Percentiles rank a stretch among this genome's conserved stretches.
Evolutionary conservation across 2,113 vertebrate species (phyloP).

Genomic region (Gadus macrocephalus): DNA sequence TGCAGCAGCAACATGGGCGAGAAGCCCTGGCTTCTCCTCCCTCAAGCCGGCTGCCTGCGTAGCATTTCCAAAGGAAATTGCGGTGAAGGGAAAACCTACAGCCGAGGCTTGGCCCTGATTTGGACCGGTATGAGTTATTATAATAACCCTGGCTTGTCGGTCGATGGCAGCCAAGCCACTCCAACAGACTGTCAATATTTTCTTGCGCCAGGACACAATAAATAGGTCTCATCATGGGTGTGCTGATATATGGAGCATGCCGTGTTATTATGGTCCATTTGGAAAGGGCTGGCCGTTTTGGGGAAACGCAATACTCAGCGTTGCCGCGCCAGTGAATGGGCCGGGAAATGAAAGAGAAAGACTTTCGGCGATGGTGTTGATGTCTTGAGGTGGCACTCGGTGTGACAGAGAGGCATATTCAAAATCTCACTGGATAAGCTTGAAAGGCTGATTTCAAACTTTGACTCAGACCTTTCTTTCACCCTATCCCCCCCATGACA

Average conservation of each 20-base stretch:
- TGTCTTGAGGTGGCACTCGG: slow-evolving; percentile 21
- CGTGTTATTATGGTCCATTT: slow-evolving; percentile 42
- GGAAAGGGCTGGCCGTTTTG: slow-evolving; percentile 39
- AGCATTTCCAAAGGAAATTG: slow-evolving; percentile 18
- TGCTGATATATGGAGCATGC: slow-evolving; percentile 31
- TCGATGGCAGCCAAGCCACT: slow-evolving; percentile 35
- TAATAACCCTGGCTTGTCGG: slow-evolving; percentile 35
- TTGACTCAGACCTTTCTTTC: slow-evolving; percentile 22
- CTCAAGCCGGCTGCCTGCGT: slow-evolving; percentile 49
- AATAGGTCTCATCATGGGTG: slow-evolving; percentile 44
- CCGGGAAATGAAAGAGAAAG: slow-evolving; percentile 16
- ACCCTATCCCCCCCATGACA: slow-evolving; percentile 18
- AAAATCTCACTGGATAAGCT: not conserved
- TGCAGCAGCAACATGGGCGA: not conserved
- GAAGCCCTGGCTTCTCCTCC: slow-evolving; percentile 47
- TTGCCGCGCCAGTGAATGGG: slow-evolving; percentile 8
- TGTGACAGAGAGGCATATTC: not conserved
- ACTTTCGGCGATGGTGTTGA: slow-evolving; percentile 18
- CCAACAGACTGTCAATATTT: slow-evolving; percentile 51
- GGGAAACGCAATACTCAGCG: slow-evolving; percentile 26
- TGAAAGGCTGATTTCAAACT: slow-evolving; percentile 9
- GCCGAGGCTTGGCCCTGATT: slow-evolving; percentile 26
- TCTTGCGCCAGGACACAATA: slow-evolving; percentile 41
- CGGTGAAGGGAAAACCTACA: slow-evolving; percentile 23
- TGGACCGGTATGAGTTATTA: slow-evolving; percentile 45